phyloP scores from a whole-genome alignment of 2,888 invertebrate species.

The Pelosia muscerda region DNA sequence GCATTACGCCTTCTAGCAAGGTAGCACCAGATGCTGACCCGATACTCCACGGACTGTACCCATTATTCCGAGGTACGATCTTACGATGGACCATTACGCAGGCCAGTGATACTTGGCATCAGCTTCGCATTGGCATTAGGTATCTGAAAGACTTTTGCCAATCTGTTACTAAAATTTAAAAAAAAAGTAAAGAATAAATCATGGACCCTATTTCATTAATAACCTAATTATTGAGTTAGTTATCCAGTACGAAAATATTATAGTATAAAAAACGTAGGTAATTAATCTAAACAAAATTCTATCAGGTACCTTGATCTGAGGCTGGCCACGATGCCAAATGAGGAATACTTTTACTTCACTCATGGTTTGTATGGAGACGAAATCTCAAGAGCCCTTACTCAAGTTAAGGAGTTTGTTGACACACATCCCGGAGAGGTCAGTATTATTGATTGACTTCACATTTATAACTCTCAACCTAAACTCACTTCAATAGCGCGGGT shows the following conservation, averaged over 20 bases:
- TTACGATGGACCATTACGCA: slow-evolving; percentile 95
- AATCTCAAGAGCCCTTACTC: slow-evolving; percentile 88
- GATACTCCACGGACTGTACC: slow-evolving; percentile 87
- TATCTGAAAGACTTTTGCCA: slow-evolving; percentile 58
- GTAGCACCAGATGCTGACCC: slow-evolving; percentile 92
- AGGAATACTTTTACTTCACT: slow-evolving; percentile 89
- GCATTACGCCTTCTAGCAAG: slow-evolving; percentile 88
- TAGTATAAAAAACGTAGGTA: background rate
- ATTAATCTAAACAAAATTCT: background rate
- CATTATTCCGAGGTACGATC: slow-evolving; percentile 89
- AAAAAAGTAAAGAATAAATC: too few species aligned
- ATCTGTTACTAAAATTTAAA: too few species aligned
- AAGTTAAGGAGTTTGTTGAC: slow-evolving; percentile 90
- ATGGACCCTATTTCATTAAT: too few species aligned
- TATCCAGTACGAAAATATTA: too few species aligned
- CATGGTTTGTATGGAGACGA: slow-evolving; percentile 93
- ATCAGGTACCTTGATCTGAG: slow-evolving; percentile 92
- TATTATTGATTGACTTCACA: background rate
- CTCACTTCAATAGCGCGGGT: background rate
- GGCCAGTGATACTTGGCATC: slow-evolving; percentile 87
- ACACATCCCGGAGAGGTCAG: slow-evolving; percentile 90
- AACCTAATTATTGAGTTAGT: too few species aligned
- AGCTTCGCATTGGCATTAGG: slow-evolving; percentile 92
- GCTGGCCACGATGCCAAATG: slow-evolving; percentile 88
- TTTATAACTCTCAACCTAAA: background rate